A percentile compares a stretch with the other conserved stretches of the same genome.
Evolutionary conservation across 2,797 vertebrate genomes (phyloP).

Genomic region (Podargus strigoides): DNA sequence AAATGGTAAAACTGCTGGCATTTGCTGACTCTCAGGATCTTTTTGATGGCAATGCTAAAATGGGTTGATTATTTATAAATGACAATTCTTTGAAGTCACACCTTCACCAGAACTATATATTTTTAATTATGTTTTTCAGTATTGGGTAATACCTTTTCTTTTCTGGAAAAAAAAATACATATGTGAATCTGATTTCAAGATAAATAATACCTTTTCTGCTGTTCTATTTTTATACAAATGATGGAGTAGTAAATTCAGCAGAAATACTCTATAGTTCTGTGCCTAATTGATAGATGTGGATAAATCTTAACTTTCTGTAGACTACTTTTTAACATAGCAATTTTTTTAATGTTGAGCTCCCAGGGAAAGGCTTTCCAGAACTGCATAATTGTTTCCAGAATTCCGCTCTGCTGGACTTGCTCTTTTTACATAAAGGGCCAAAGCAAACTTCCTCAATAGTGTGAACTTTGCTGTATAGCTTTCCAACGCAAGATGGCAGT

Average conservation of each 20-base stretch:
- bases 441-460: slow-evolving; percentile 30
- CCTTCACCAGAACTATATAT: background rate
- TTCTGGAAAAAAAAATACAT: background rate
- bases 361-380: background rate
- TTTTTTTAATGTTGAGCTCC: background rate
- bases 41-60: background rate
- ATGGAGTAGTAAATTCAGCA: background rate
- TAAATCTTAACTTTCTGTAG: background rate
- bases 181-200: background rate
- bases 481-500: slow-evolving; percentile 68
- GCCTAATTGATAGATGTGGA: background rate
- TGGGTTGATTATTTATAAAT: background rate
- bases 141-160: background rate
- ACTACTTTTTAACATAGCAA: background rate
- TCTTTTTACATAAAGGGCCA: background rate
- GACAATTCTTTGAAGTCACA: background rate
- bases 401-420: background rate
- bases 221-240: background rate
- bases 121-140: background rate
- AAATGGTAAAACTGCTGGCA: background rate
- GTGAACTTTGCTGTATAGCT: slow-evolving; percentile 60
- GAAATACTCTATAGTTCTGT: background rate
- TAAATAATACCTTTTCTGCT: background rate
- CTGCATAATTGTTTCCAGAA: background rate
- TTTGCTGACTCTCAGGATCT: background rate